phyloP scores from a whole-genome alignment of 2,797 vertebrate genomes.

The Oryzias dopingdopingensis region DNA sequence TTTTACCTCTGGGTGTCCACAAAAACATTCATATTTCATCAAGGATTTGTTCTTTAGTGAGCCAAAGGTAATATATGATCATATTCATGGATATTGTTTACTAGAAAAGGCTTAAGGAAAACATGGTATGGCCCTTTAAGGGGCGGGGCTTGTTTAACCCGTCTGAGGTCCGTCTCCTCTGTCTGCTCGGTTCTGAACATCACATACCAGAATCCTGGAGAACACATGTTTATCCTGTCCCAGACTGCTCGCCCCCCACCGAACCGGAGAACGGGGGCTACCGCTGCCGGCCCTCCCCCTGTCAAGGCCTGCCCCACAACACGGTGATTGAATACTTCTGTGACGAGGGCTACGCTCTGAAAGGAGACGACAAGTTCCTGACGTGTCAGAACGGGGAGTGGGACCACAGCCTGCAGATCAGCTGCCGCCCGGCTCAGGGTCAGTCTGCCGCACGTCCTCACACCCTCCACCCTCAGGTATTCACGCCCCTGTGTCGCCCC shows the following conservation, averaged over 20 bases:
- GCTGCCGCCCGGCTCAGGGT: constrained; percentile 91
- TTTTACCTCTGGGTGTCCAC: too few species aligned
- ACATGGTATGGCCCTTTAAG: too few species aligned
- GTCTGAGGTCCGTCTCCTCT: constrained; percentile 66
- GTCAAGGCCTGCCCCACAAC: constrained; percentile 85
- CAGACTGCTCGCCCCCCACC: constrained; percentile 90
- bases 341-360: constrained; percentile 91
- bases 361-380: constrained; percentile 95
- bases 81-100: too few species aligned
- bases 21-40: too few species aligned
- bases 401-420: constrained; percentile 93
- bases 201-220: too few species aligned
- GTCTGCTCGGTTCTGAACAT: constrained; percentile 15
- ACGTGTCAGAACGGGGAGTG: constrained; percentile 95
- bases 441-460: background rate
- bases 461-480: too few species aligned
- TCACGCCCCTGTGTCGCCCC: too few species aligned
- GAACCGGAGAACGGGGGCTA: constrained; percentile 95
- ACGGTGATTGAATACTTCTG: constrained; percentile 98
- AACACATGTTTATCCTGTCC: background rate
- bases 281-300: constrained; percentile 91
- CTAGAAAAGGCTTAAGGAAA: too few species aligned
- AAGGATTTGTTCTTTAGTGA: too few species aligned
- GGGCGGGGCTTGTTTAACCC: constrained; percentile 27
- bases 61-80: too few species aligned